Evolutionary conservation across 2,888 invertebrate species (phyloP), one percentile per base, ranked within the genome.

Genomic region (Trimorus sp.): DNA sequence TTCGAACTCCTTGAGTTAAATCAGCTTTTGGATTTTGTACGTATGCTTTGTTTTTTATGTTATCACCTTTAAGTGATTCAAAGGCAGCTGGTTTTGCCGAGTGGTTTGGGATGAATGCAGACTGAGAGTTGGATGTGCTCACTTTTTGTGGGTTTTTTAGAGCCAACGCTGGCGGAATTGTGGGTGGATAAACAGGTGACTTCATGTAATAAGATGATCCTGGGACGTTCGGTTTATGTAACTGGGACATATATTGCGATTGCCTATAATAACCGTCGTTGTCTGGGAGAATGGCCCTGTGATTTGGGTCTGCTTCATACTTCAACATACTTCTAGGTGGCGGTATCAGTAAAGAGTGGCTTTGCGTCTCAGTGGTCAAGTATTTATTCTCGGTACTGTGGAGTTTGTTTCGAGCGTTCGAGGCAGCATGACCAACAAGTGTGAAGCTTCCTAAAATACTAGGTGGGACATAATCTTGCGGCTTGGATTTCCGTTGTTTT

Each of bases 401-500:
- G 51, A 90, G 88, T 84, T 93, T 93, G 84, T 93, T 92, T 85
- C 93, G 91, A 82, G 93, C 93, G 89, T 94, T 93, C 11, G 93
- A 91, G 37, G 93, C 92, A 60, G 94, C 93, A 76, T 94, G 92
- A n/a, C 94, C 94, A 84, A 93, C 94, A 14, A 93, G 92, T 85
- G 93, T 93, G 88, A 94, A 94, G 73, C 94, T 93, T 83, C 94
- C 94, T 51, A 65, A 66, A 59, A 91, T 84, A 48, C 80, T 84
- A n/a, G 84, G 85, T 0, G 86, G 86, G 76, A 42, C 86, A 82
- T 84, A 87, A 56, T 87, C 86, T 62, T 48, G 84, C 6, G 60
- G 88, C 74, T 88, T 89, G 45, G 79, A 79, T 79, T 86, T 87
- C 4, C 87, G 86, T 54, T 83, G 81, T 36, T 89, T 88, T 8